Evolutionary conservation across 2,888 invertebrate species (phyloP).

Genomic region (Scaptodrosophila latifasciaeformis): DNA sequence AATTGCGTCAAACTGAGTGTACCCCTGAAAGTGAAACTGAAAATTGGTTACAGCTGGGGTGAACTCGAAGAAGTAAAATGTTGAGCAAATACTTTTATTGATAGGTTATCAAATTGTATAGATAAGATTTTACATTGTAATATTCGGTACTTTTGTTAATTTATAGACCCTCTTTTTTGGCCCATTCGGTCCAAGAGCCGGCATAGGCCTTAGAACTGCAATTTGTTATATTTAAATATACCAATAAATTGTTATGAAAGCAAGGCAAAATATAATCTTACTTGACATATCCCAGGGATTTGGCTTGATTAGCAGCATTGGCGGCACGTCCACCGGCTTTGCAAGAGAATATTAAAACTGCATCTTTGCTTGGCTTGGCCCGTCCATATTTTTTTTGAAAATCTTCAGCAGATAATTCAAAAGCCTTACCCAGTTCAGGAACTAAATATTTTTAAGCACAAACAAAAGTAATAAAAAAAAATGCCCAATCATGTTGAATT

Average conservation of each 20-base stretch:
- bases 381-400: conserved; percentile 75
- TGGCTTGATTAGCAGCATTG: conserved; percentile 78
- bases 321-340: conserved; percentile 82
- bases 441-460: conserved; percentile 50
- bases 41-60: conserved; percentile 89
- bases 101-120: conserved; percentile 13
- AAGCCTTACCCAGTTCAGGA: conserved; percentile 62
- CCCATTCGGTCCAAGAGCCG: conserved; percentile 75
- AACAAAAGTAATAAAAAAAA: too few species aligned
- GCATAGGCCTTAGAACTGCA: conserved; percentile 71
- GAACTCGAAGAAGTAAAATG: conserved; percentile 62
- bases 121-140: conserved; percentile 17
- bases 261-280: conserved; percentile 30
- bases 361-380: conserved; percentile 78
- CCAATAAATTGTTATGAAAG: conserved; percentile 22
- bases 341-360: conserved; percentile 82
- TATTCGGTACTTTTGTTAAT: conserved; percentile 17
- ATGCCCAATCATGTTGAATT: not conserved
- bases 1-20: conserved; percentile 82
- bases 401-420: conserved; percentile 60
- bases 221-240: conserved; percentile 13
- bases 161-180: conserved; percentile 58
- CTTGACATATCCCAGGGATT: conserved; percentile 69
- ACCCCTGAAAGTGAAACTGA: conserved; percentile 91
- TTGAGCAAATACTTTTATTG: conserved; percentile 28